Percentiles rank a stretch among this genome's conserved stretches.
These are phyloP conservation scores for Syrmaticus mikado DNA, from an alignment of 2,113 vertebrate species.

Conservation along the genomic window DNA sequence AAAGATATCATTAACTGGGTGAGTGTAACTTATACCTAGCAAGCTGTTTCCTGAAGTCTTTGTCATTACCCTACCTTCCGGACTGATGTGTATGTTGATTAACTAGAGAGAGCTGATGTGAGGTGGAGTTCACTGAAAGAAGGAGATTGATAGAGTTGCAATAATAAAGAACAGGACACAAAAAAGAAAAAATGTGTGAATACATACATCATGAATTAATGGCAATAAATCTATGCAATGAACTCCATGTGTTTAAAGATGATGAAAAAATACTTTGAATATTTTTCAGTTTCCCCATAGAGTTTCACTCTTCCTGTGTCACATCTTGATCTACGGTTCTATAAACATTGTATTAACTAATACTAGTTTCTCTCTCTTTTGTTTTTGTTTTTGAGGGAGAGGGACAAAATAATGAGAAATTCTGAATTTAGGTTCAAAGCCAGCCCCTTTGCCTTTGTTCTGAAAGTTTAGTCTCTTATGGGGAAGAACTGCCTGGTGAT, in stretches of 20 bases:
- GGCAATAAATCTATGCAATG: not conserved
- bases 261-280: slow-evolving; percentile 55
- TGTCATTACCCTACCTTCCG: not conserved
- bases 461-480: slow-evolving; percentile 17
- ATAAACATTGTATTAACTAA: slow-evolving; percentile 23
- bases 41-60: not conserved
- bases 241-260: slow-evolving; percentile 58
- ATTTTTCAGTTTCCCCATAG: slow-evolving; percentile 42
- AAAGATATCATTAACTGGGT: not conserved
- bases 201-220: not conserved
- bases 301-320: slow-evolving; percentile 20
- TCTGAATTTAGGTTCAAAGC: slow-evolving; percentile 26
- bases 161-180: not conserved
- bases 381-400: not conserved
- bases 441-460: not conserved
- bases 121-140: not conserved
- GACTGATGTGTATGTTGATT: not conserved
- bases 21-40: not conserved
- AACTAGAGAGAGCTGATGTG: not conserved
- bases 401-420: slow-evolving; percentile 22
- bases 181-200: not conserved
- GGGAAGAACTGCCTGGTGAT: slow-evolving; percentile 1
- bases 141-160: not conserved
- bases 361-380: not conserved
- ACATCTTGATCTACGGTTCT: slow-evolving; percentile 52